Base-by-base conservation (phyloP, 2,888 invertebrate species). In the Anoplius nigerrimus region DNA sequence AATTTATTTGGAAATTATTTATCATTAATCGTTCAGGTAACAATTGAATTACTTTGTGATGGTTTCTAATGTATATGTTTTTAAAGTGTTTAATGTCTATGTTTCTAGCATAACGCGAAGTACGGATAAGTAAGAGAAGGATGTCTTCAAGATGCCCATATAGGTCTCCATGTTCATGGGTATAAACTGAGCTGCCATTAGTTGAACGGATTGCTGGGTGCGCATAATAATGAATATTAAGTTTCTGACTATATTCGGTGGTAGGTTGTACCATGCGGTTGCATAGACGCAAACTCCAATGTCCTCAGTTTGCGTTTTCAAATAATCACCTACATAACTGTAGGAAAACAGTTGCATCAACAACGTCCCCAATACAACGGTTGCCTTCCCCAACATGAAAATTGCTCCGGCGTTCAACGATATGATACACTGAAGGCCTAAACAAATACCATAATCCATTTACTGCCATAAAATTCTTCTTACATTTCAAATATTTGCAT, bases 41-140 rank as follows among this genome's bases (percentile, higher is more conserved):
- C n/a, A n/a, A n/a, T n/a, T n/a, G n/a, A n/a, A n/a, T n/a, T n/a
- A n/a, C n/a, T n/a, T n/a, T n/a, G n/a, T n/a, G n/a, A n/a, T n/a
- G n/a, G n/a, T n/a, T n/a, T n/a, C n/a, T n/a, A 34, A 34, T 34
- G 34, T 34, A 34, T 1, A 34, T 6, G 2, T 2, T 34, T n/a
- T n/a, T n/a, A n/a, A n/a, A n/a, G n/a, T n/a, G n/a, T n/a, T n/a
- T n/a, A n/a, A n/a, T n/a, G n/a, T n/a, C n/a, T 11, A 34, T 34
- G 34, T 6, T 1, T 75, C 68, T n/a, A 66, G 8, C 60, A 66
- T 55, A 2, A 66, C 55, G 16, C 66, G 66, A 22, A 69, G 22
- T 15, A 69, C 65, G 6, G 60, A 69, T 16, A 69, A 45, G 22
- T 69, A 65, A 5, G 60, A 69, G 34, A 18, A 18, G 0, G 65